Evolutionary conservation across 2,888 invertebrate species (phyloP).

Genomic region (Drosophila macrospina): DNA sequence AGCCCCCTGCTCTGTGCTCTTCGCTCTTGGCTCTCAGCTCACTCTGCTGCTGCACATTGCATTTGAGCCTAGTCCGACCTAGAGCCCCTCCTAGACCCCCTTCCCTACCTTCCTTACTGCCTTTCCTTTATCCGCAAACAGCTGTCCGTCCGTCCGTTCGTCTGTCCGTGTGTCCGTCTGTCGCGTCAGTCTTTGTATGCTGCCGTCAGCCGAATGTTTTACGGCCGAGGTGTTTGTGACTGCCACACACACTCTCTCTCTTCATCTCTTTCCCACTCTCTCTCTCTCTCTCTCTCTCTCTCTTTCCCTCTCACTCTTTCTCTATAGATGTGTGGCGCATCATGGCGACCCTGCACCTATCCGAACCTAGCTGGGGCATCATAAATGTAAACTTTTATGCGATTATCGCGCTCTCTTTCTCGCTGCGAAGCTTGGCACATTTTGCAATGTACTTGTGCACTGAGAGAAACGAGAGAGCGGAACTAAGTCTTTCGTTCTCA

Average conservation of each 20-base stretch:
- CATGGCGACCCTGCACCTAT: slow-evolving; percentile 62
- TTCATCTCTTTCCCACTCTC: slow-evolving; percentile 19
- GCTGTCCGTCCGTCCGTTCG: slow-evolving; percentile 33
- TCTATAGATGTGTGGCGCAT: slow-evolving; percentile 4
- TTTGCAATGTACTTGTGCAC: slow-evolving; percentile 36
- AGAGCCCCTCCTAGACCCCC: slow-evolving; percentile 10
- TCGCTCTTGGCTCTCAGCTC: too few relatives aligned
- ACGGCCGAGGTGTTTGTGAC: slow-evolving; percentile 77
- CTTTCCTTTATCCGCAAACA: slow-evolving; percentile 35
- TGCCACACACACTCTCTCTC: slow-evolving; percentile 23
- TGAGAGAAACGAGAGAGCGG: slow-evolving; percentile 18
- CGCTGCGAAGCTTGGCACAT: slow-evolving; percentile 44
- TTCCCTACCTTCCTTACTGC: background rate
- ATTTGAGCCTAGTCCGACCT: slow-evolving; percentile 50
- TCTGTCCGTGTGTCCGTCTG: slow-evolving; percentile 53
- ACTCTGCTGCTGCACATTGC: slow-evolving; percentile 46
- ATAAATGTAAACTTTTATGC: slow-evolving; percentile 80
- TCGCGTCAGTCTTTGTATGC: slow-evolving; percentile 77
- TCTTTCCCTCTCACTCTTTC: slow-evolving; percentile 24
- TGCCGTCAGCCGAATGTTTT: slow-evolving; percentile 80
- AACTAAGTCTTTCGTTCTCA: too few relatives aligned
- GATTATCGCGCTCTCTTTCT: slow-evolving; percentile 73
- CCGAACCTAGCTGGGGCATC: slow-evolving; percentile 67
- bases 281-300: slow-evolving; percentile 19
- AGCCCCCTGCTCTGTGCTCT: background rate